These are phyloP conservation scores for Cerceris rybyensis DNA, from an alignment of 2,888 invertebrate genomes.

Conservation along the genomic window DNA sequence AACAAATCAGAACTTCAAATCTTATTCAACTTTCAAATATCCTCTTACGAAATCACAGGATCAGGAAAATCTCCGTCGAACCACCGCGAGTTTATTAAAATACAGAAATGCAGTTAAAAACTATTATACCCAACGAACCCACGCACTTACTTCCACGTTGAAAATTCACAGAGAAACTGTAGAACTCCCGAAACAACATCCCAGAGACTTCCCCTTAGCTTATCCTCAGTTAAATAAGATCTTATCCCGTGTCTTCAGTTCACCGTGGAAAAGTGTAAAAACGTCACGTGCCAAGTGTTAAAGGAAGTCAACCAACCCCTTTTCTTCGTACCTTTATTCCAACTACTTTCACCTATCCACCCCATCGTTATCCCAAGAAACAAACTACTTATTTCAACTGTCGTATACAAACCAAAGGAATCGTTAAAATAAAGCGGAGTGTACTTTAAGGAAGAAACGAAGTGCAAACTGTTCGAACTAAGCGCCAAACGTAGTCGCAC, in stretches of 20 bases:
- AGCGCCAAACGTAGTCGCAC: not conserved
- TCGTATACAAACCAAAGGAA: constrained; percentile 2
- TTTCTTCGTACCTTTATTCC: constrained; percentile 15
- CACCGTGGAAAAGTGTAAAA: constrained; percentile 18
- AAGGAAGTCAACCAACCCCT: constrained; percentile 1
- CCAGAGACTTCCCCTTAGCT: constrained; percentile 17
- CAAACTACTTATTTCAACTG: not conserved
- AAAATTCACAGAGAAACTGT: constrained; percentile 20
- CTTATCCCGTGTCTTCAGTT: constrained; percentile 38
- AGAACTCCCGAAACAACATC: constrained; percentile 21
- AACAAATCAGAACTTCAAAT: too few relatives aligned
- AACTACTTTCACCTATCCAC: not conserved
- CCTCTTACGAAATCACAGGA: too few relatives aligned
- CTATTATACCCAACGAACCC: constrained; percentile 21
- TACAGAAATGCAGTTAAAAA: constrained; percentile 54
- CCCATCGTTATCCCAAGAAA: constrained; percentile 8
- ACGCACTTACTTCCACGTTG: constrained; percentile 8
- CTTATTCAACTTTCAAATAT: too few relatives aligned
- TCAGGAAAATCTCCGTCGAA: too few relatives aligned
- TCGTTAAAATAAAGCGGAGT: not conserved
- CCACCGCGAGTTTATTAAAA: constrained; percentile 27
- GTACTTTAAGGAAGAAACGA: not conserved
- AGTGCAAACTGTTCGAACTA: not conserved
- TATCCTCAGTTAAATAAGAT: constrained; percentile 51
- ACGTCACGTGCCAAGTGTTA: constrained; percentile 34